Evolutionary conservation across 1,140 invertebrate genomes (phyloP).

Genomic region (Belonocnema kinseyi): DNA sequence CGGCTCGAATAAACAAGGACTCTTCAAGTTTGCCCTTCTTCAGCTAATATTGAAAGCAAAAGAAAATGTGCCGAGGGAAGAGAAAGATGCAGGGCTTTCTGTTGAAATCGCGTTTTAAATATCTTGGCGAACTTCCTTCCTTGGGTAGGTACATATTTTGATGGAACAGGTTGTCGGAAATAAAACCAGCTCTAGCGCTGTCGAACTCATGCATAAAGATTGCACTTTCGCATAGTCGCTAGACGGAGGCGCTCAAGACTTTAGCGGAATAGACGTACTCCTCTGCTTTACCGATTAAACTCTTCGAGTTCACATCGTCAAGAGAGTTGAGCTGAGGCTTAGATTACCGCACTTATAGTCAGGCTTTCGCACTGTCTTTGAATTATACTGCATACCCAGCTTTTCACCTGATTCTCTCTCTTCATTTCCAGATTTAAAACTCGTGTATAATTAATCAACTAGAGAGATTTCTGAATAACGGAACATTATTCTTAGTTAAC

Average conservation of each 20-base stretch:
- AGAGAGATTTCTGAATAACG: background rate
- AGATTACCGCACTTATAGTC: constrained; percentile 45
- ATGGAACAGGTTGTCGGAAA: constrained; percentile 49
- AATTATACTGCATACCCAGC: constrained; percentile 32
- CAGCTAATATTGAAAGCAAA: constrained; percentile 14
- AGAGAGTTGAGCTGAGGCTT: constrained; percentile 46
- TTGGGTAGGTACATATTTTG: constrained; percentile 43
- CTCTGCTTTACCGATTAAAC: constrained; percentile 51
- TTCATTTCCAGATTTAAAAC: background rate
- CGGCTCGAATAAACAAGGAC: constrained; percentile 48
- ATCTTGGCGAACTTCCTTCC: constrained; percentile 40
- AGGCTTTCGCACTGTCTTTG: constrained; percentile 23
- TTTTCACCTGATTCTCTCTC: constrained; percentile 31
- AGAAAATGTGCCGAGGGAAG: background rate
- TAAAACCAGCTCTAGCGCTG: constrained; percentile 40
- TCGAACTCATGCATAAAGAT: constrained; percentile 56
- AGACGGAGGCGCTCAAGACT: background rate
- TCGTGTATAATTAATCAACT: constrained; percentile 11
- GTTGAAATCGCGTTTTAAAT: constrained; percentile 46
- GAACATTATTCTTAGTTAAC: background rate
- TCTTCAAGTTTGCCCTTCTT: constrained; percentile 38
- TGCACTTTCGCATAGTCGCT: constrained; percentile 36
- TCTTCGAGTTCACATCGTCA: constrained; percentile 48
- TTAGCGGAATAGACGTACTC: constrained; percentile 25
- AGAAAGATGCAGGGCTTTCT: constrained; percentile 19